Evolutionary conservation across 2,113 vertebrate species (phyloP), one percentile per base, ranked within the genome.

Genomic region (Corydoras maculifer): DNA sequence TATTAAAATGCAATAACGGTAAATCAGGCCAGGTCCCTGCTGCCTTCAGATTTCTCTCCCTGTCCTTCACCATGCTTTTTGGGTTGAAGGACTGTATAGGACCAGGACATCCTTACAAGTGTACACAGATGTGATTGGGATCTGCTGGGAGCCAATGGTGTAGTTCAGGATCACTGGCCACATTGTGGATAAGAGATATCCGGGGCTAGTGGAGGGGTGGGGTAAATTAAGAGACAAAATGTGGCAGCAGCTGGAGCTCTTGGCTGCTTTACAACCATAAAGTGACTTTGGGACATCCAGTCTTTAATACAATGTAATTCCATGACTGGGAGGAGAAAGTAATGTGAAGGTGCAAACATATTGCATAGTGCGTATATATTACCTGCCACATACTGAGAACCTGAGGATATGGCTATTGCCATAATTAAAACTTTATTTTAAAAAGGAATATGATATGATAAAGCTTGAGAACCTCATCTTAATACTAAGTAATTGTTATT

Each of bases 1-100:
- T 77, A 82, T 85, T 84, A 83, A 81, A 84, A 80, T 81, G 84
- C 76, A 86, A 81, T 84, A 81, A 81, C 79, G 75, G 75, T 76
- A 83, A 86, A 85, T 81, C 82, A 84, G 83, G 83, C 81, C 83
- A 83, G 81, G 74, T 66, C 84, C 80, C 82, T 29, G 62, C 73
- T 82, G 80, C 68, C 81, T 82, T 70, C 63, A 68, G 18, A 69
- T 60, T 67, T 72, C 11, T 14, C 1, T 5, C 62, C 9, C 4
- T 55, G 60, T 58, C 32, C 55, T 18, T 65, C 63, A 14, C 14
- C n/a, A 29, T 8, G 14, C 43, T 60, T 68, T 63, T 74, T 65
- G 18, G 68, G 61, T 53, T 72, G 55, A 61, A 68, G 14, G 50
- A 65, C 35, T 75, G 69, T 71, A 72, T 60, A 43, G 65, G 57